Percentiles rank a stretch among this genome's conserved stretches.
Evolutionary conservation across 2,797 vertebrate genomes (phyloP).

Genomic region (Ataeniobius toweri): DNA sequence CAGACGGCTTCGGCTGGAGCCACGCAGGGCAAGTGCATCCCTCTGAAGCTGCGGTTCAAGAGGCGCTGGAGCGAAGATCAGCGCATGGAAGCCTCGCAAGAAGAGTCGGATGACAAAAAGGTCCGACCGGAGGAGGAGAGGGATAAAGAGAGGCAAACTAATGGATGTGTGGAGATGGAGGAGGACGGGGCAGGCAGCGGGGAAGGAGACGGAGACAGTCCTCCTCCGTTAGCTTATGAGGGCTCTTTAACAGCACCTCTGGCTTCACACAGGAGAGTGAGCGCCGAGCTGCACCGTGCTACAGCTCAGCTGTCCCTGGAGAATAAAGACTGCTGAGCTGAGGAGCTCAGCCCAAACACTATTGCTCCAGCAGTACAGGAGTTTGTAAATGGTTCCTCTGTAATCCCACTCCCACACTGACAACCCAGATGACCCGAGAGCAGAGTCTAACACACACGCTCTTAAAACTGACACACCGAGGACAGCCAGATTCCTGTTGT

Average conservation of each 20-base stretch:
- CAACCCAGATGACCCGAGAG: constrained; percentile 53
- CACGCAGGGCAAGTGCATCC: constrained; percentile 84
- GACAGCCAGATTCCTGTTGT: constrained; percentile 17
- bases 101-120: constrained; percentile 87
- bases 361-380: constrained; percentile 59
- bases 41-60: constrained; percentile 92
- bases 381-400: constrained; percentile 62
- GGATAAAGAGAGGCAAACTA: constrained; percentile 59
- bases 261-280: constrained; percentile 77
- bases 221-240: constrained; percentile 64
- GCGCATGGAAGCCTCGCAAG: constrained; percentile 86
- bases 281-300: constrained; percentile 88
- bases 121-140: constrained; percentile 79
- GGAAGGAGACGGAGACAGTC: constrained; percentile 72
- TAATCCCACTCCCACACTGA: constrained; percentile 49
- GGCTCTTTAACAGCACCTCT: constrained; percentile 56
- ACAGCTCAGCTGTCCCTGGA: constrained; percentile 92
- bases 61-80: constrained; percentile 93
- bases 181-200: constrained; percentile 70
- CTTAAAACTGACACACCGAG: constrained; percentile 40
- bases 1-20: constrained; percentile 35
- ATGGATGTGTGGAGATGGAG: constrained; percentile 68
- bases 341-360: constrained; percentile 70
- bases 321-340: constrained; percentile 91
- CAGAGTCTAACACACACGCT: constrained; percentile 47